Evolutionary conservation across 2,888 invertebrate species (phyloP).

Genomic region (Napeogenes inachia): DNA sequence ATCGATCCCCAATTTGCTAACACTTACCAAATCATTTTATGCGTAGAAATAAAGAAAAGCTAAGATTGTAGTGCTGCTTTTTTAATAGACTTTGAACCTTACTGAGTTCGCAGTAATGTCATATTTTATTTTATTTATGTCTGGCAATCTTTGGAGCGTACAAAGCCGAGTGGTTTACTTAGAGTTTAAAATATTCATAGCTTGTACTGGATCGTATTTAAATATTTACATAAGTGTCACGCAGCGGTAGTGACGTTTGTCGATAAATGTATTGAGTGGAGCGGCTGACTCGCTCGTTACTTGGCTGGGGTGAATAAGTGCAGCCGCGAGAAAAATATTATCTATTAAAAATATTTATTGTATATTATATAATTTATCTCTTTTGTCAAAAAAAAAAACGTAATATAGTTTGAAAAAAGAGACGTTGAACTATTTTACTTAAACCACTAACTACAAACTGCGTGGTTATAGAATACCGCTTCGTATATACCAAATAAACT

Average conservation of each 20-base stretch:
- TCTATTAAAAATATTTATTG: not conserved
- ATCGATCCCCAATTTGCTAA: slow-evolving; percentile 73
- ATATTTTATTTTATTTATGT: slow-evolving; percentile 54
- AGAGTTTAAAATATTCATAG: slow-evolving; percentile 79
- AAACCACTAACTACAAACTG: too few species aligned
- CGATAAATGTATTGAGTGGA: slow-evolving; percentile 73
- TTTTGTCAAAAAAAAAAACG: too few species aligned
- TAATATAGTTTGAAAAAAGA: too few species aligned
- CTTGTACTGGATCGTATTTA: slow-evolving; percentile 79
- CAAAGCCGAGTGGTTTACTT: slow-evolving; percentile 73
- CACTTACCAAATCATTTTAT: slow-evolving; percentile 74
- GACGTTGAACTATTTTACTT: too few species aligned
- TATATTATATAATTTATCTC: too few species aligned
- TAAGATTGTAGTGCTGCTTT: slow-evolving; percentile 39
- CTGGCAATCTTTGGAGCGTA: slow-evolving; percentile 55
- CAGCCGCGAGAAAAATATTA: slow-evolving; percentile 18
- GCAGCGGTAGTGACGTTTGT: slow-evolving; percentile 72
- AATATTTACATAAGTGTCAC: slow-evolving; percentile 79
- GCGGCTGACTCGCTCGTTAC: slow-evolving; percentile 44
- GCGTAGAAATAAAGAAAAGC: slow-evolving; percentile 65
- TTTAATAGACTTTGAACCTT: slow-evolving; percentile 51
- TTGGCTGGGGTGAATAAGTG: slow-evolving; percentile 36
- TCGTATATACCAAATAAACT: too few species aligned
- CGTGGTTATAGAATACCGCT: too few species aligned
- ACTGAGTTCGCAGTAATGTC: slow-evolving; percentile 46